Evolutionary conservation across 2,888 invertebrate species (phyloP).

Genomic region (Lepetodrilus schrolli): DNA sequence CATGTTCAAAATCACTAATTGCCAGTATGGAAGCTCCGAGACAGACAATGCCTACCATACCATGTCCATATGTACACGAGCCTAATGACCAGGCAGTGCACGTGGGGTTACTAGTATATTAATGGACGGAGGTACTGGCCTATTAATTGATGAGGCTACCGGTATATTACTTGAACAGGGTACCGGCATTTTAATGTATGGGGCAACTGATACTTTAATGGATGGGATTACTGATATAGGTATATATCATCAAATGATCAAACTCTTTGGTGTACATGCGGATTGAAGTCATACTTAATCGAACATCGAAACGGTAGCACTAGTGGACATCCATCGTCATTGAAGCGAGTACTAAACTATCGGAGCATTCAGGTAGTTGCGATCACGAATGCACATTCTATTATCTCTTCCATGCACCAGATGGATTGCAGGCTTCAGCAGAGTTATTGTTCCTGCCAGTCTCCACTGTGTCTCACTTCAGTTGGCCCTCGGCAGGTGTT

Average conservation of each 20-base stretch:
- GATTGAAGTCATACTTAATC: too few relatives aligned
- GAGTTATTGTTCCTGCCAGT: neutral
- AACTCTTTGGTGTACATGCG: too few relatives aligned
- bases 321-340: neutral
- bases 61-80: too few relatives aligned
- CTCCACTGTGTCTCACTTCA: neutral
- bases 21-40: neutral
- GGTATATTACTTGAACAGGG: too few relatives aligned
- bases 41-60: neutral
- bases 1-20: conserved; percentile 22
- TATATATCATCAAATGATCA: too few relatives aligned
- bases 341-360: neutral
- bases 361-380: neutral
- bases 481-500: neutral
- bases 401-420: neutral
- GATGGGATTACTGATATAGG: too few relatives aligned
- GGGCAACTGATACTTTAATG: neutral
- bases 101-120: too few relatives aligned
- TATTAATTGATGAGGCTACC: too few relatives aligned
- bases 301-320: neutral
- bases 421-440: neutral
- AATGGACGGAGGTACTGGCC: too few relatives aligned
- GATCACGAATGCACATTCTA: neutral
- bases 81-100: too few relatives aligned
- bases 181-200: too few relatives aligned